phyloP scores from a whole-genome alignment of 2,888 invertebrate species.

The Tyria jacobaeae region DNA sequence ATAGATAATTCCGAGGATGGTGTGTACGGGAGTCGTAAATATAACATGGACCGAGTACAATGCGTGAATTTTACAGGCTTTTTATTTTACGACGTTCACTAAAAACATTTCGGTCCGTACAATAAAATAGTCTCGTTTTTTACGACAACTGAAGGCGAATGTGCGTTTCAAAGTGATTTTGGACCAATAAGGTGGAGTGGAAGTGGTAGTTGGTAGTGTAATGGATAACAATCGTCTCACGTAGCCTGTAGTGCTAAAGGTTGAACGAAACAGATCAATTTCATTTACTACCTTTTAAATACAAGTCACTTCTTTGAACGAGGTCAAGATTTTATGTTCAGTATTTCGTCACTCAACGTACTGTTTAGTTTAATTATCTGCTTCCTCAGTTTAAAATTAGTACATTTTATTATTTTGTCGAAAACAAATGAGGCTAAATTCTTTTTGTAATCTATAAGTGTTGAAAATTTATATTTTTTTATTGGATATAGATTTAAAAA shows the following conservation, averaged over 20 bases:
- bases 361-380: conserved; percentile 23
- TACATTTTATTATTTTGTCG: too few relatives aligned
- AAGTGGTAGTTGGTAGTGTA: conserved; percentile 50
- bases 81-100: conserved; percentile 80
- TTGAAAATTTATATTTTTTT: too few relatives aligned
- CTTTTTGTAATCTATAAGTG: too few relatives aligned
- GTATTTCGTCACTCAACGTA: conserved; percentile 28
- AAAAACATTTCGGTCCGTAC: conserved; percentile 76
- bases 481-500: too few relatives aligned
- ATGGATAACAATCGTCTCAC: conserved; percentile 48
- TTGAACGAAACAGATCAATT: conserved; percentile 37
- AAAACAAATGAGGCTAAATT: too few relatives aligned
- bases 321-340: conserved; percentile 42
- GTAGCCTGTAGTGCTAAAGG: conserved; percentile 41
- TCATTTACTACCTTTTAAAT: conserved; percentile 53
- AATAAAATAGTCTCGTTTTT: conserved; percentile 78
- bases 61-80: conserved; percentile 80
- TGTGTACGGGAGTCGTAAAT: conserved; percentile 63
- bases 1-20: conserved; percentile 61
- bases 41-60: conserved; percentile 69
- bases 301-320: conserved; percentile 49
- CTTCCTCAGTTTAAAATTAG: conserved; percentile 14
- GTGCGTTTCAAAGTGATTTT: conserved; percentile 74
- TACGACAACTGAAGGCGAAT: conserved; percentile 74
- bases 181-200: conserved; percentile 51